Conservation (phyloP, 2,113 vertebrate species). For the Barnardius zonarius region DNA sequence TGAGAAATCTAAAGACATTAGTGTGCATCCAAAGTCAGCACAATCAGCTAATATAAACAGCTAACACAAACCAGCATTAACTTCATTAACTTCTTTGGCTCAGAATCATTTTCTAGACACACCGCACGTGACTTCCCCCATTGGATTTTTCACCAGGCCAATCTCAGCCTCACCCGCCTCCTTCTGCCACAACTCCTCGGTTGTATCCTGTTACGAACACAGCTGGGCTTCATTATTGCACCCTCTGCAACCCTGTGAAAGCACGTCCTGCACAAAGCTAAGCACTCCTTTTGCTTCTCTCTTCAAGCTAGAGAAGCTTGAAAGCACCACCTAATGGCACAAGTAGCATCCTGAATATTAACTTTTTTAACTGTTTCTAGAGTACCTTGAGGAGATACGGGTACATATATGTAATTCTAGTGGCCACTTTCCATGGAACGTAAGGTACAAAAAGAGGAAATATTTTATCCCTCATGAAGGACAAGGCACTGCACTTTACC, state of each 20-base stretch:
- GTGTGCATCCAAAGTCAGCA: not conserved
- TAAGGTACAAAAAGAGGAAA: not conserved
- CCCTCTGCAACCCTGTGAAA: not conserved
- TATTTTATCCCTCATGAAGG: not conserved
- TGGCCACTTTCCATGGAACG: not conserved
- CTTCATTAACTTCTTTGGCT: not conserved
- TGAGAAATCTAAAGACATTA: not conserved
- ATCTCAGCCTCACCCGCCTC: not conserved
- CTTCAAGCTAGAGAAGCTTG: not conserved
- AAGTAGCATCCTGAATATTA: not conserved
- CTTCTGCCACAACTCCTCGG: not conserved
- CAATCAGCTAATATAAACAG: not conserved
- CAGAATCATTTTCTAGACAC: not conserved
- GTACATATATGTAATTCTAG: not conserved
- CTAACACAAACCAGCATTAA: not conserved
- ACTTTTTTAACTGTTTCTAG: not conserved
- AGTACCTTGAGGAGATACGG: not conserved
- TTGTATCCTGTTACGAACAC: not conserved
- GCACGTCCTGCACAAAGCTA: not conserved
- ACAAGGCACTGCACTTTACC: not conserved
- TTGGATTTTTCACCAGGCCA: not conserved
- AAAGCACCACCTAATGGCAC: slow-evolving; percentile 46
- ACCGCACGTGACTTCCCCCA: not conserved
- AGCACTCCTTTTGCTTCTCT: not conserved
- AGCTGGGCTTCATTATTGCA: slow-evolving; percentile 22